Conservation (phyloP, 2,888 invertebrate species). For the Tetragnatha montana region DNA sequence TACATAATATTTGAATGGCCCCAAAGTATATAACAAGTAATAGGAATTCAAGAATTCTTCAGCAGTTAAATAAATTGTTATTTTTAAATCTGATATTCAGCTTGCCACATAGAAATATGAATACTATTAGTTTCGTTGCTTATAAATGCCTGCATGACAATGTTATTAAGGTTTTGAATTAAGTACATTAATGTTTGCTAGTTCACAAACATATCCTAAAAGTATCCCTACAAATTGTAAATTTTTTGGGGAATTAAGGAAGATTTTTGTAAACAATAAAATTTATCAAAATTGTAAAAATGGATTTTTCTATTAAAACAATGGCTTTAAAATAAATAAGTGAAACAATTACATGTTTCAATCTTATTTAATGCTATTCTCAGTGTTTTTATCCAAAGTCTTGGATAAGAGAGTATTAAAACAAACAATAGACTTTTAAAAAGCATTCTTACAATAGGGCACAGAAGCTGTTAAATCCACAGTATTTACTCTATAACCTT, state of each 20-base stretch:
- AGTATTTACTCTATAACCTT: conserved; percentile 16
- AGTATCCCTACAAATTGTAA: not conserved
- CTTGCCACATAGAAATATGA: no score
- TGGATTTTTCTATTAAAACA: not conserved
- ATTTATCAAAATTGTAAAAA: not conserved
- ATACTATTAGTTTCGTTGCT: not conserved
- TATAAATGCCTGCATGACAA: not conserved
- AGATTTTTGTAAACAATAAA: not conserved
- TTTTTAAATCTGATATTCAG: no score
- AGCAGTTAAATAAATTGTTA: no score
- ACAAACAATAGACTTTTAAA: conserved; percentile 15
- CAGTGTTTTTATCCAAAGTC: not conserved
- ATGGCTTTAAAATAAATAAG: not conserved
- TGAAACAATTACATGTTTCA: not conserved
- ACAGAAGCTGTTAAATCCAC: conserved; percentile 26
- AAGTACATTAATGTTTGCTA: not conserved
- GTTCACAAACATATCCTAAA: not conserved
- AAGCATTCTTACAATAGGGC: conserved; percentile 34
- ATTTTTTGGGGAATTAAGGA: not conserved
- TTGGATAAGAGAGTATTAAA: not conserved
- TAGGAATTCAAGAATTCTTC: no score
- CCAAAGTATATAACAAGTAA: no score
- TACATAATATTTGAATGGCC: no score
- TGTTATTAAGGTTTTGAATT: not conserved
- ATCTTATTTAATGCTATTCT: not conserved